Percentiles rank a stretch among this genome's conserved stretches.
These are phyloP conservation scores for Enteromius argenteus DNA, from an alignment of 2,797 vertebrate genomes.

Conservation along the genomic window DNA sequence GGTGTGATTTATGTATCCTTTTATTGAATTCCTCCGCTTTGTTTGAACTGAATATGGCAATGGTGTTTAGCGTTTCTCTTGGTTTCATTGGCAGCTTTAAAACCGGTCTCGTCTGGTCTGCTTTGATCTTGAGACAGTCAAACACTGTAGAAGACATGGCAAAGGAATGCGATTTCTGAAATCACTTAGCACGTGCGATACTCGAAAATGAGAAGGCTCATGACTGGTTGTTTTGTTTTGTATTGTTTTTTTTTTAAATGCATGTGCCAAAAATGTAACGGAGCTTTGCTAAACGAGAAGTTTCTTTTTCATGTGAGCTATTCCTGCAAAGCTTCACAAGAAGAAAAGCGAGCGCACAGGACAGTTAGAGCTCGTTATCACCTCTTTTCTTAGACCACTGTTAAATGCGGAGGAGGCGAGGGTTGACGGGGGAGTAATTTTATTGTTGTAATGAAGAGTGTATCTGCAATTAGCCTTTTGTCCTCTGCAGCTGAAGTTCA, in stretches of 20 bases:
- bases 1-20: slow-evolving; percentile 53
- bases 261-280: background rate
- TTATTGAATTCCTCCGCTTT: slow-evolving; percentile 46
- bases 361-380: slow-evolving; percentile 31
- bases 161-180: slow-evolving; percentile 15
- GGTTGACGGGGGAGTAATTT: slow-evolving; percentile 37
- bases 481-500: slow-evolving; percentile 30
- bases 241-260: background rate
- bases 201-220: background rate
- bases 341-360: background rate
- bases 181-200: slow-evolving; percentile 4
- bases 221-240: background rate
- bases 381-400: slow-evolving; percentile 21
- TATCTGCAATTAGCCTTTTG: slow-evolving; percentile 42
- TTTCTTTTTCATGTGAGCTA: background rate
- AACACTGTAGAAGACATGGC: slow-evolving; percentile 8
- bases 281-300: background rate
- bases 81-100: slow-evolving; percentile 27
- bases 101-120: slow-evolving; percentile 26
- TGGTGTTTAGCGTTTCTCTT: slow-evolving; percentile 31
- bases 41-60: slow-evolving; percentile 41
- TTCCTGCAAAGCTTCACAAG: background rate
- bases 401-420: background rate
- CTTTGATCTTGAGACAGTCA: slow-evolving; percentile 27
- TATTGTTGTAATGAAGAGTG: slow-evolving; percentile 19